These are phyloP conservation scores for Poeciliopsis occidentalis DNA, from an alignment of 2,113 vertebrate species.

Conservation along the genomic window DNA sequence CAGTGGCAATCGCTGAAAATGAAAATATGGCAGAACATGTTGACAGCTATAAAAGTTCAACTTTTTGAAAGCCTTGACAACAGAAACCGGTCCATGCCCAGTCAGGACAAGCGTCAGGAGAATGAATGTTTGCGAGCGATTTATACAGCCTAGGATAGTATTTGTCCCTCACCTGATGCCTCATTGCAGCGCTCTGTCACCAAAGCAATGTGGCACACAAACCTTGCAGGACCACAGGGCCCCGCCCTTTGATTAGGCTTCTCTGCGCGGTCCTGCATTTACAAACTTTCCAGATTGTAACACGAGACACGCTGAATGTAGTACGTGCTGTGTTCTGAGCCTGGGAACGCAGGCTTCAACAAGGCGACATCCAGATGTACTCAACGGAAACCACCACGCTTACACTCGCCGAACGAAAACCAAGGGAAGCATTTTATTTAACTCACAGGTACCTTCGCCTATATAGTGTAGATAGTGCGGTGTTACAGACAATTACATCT, in stretches of 20 bases:
- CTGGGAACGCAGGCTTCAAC: conserved; percentile 49
- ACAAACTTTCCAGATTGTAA: conserved; percentile 88
- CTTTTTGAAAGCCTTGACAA: not conserved
- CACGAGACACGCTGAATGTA: conserved; percentile 97
- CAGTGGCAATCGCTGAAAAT: no score
- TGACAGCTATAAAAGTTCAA: not conserved
- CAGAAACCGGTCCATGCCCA: not conserved
- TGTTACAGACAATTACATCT: conserved; percentile 65
- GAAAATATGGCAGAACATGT: no score
- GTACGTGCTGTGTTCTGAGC: conserved; percentile 78
- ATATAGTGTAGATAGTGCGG: conserved; percentile 75
- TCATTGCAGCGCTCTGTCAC: conserved; percentile 37
- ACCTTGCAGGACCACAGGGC: conserved; percentile 25
- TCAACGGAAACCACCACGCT: conserved; percentile 45
- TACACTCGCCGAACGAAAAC: conserved; percentile 46
- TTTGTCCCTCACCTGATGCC: conserved; percentile 52
- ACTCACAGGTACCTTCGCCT: conserved; percentile 73
- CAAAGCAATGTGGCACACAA: conserved; percentile 33
- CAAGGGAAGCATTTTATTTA: conserved; percentile 66
- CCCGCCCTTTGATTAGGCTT: conserved; percentile 36
- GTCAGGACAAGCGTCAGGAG: conserved; percentile 14
- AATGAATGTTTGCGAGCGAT: conserved; percentile 65
- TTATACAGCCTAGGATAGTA: conserved; percentile 48
- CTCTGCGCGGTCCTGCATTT: conserved; percentile 79
- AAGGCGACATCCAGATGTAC: conserved; percentile 47